Conservation (phyloP, 1,140 invertebrate species). For the Macrocentrus cingulum region DNA sequence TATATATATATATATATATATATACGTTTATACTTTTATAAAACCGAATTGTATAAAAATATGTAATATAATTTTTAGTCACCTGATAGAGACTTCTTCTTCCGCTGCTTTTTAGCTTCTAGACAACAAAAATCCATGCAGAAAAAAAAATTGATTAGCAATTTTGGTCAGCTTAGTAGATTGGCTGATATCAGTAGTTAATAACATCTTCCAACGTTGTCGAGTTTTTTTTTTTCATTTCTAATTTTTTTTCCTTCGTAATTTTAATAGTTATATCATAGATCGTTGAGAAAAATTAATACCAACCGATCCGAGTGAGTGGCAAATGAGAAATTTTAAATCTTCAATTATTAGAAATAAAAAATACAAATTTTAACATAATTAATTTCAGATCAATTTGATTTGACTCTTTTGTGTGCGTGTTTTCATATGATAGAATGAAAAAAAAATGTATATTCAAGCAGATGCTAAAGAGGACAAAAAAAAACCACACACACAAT, state of each 20-base stretch:
- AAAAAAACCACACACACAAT: no score
- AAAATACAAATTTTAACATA: no score
- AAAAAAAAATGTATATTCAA: not conserved
- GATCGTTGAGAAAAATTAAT: no score
- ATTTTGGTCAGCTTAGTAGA: constrained; percentile 43
- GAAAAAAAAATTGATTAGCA: constrained; percentile 66
- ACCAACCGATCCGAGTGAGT: no score
- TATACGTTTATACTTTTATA: not conserved
- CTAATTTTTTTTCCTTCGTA: no score
- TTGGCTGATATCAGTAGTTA: constrained; percentile 20
- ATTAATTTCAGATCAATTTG: no score
- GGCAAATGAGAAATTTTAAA: no score
- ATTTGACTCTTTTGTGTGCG: no score
- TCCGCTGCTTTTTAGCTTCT: constrained; percentile 91
- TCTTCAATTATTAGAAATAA: no score
- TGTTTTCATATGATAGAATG: no score
- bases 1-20: no score
- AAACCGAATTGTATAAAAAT: constrained; percentile 22
- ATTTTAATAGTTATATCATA: no score
- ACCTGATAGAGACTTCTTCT: constrained; percentile 86
- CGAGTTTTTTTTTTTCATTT: constrained; percentile 3
- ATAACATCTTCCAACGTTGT: constrained; percentile 12
- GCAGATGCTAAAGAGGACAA: not conserved
- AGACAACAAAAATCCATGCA: constrained; percentile 66
- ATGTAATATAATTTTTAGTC: constrained; percentile 59